Conservation (phyloP, 2,797 vertebrate species). For the Xenentodon cancila region DNA sequence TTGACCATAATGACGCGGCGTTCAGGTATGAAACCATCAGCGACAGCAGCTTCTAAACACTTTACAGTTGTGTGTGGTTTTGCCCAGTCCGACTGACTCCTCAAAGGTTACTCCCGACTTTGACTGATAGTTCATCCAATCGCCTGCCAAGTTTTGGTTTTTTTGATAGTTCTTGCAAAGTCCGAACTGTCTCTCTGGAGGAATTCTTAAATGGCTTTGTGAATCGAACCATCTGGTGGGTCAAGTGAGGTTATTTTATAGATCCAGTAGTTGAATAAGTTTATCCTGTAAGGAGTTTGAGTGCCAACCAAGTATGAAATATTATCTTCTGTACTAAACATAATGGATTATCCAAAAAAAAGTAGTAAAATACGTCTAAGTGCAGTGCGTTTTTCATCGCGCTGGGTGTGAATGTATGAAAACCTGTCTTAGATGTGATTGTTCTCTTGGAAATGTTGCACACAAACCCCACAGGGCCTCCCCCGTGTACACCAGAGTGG, state of each 20-base stretch:
- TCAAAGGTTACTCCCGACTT: not conserved
- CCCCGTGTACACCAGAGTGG: constrained; percentile 7
- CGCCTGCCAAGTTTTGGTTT: not conserved
- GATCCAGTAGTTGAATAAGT: not conserved
- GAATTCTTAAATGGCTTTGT: not conserved
- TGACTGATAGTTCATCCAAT: not conserved
- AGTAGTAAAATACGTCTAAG: constrained; percentile 12
- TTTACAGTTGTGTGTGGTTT: too few relatives aligned
- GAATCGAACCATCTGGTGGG: too few relatives aligned
- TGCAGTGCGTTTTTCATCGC: constrained; percentile 26
- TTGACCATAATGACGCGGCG: too few relatives aligned
- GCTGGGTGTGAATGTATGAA: not conserved
- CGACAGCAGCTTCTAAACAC: too few relatives aligned
- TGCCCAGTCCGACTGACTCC: too few relatives aligned
- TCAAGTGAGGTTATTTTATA: too few relatives aligned
- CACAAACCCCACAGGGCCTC: constrained; percentile 5
- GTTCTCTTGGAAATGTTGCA: constrained; percentile 24
- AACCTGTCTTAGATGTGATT: constrained; percentile 13
- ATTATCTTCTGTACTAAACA: constrained; percentile 18
- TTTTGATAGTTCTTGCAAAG: not conserved
- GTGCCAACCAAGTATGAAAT: constrained; percentile 4
- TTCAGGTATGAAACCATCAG: too few relatives aligned
- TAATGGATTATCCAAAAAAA: constrained; percentile 14
- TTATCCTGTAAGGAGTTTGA: not conserved
- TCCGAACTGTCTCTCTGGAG: not conserved